Percentiles rank a stretch among this genome's conserved stretches.
Conservation (phyloP, 2,888 invertebrate genomes). For the Chydorus sphaericus region DNA sequence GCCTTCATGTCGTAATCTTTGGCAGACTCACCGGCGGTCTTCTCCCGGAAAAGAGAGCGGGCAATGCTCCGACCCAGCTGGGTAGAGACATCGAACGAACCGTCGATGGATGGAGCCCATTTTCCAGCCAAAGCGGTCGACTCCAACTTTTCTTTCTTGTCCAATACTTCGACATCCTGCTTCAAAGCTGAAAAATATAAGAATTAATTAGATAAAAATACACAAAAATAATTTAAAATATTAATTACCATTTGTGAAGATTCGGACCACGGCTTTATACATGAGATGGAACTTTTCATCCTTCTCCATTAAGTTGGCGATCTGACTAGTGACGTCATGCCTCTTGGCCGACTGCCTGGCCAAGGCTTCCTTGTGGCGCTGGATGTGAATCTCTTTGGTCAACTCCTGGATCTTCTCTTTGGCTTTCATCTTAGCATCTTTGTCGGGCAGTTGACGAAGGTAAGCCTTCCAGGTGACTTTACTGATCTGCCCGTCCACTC, state of each 20-base stretch:
- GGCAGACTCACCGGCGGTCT: neutral
- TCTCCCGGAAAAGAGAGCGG: slow-evolving; percentile 10
- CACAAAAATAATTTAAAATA: too few species aligned
- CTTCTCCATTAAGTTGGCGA: neutral
- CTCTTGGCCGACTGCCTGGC: neutral
- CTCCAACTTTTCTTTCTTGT: neutral
- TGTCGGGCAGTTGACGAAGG: neutral
- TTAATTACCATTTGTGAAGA: too few species aligned
- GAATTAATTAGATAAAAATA: too few species aligned
- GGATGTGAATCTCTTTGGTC: neutral
- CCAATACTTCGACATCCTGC: slow-evolving; percentile 11
- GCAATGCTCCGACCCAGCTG: slow-evolving; percentile 17
- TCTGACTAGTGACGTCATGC: neutral
- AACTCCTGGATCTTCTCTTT: neutral
- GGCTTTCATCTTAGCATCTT: neutral
- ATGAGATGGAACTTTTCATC: slow-evolving; percentile 17
- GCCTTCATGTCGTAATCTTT: neutral
- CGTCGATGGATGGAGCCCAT: slow-evolving; percentile 19
- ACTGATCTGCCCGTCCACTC: neutral
- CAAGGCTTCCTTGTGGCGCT: neutral
- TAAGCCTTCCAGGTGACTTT: neutral
- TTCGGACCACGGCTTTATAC: slow-evolving; percentile 17
- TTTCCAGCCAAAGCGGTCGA: slow-evolving; percentile 16
- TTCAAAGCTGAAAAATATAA: slow-evolving; percentile 17
- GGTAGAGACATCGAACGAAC: slow-evolving; percentile 18